Conservation (phyloP, 1,140 invertebrate species). For the Ylistrum balloti region DNA sequence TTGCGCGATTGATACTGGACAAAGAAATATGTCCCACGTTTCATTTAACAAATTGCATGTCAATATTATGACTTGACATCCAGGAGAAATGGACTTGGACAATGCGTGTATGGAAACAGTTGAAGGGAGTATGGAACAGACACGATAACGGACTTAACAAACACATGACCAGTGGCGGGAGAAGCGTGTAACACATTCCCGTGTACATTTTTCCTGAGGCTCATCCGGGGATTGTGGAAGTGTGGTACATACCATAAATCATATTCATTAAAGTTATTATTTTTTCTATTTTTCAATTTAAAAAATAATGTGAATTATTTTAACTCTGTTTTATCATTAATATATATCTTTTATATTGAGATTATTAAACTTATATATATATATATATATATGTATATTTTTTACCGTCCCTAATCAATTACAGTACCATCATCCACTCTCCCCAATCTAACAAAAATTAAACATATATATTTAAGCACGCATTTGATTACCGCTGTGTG, state of each 20-base stretch:
- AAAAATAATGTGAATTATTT: too few species aligned
- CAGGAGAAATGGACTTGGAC: constrained; percentile 12
- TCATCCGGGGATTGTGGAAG: neutral
- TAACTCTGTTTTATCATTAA: too few species aligned
- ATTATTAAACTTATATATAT: too few species aligned
- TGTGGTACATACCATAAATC: too few species aligned
- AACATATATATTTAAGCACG: constrained; percentile 42
- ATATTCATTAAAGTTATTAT: too few species aligned
- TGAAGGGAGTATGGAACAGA: neutral
- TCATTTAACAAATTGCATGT: constrained; percentile 34
- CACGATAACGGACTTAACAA: constrained; percentile 1
- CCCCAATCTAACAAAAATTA: neutral
- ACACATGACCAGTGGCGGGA: constrained; percentile 5
- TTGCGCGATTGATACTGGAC: neutral
- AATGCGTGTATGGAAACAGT: neutral
- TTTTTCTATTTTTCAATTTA: too few species aligned
- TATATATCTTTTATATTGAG: too few species aligned
- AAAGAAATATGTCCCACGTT: neutral
- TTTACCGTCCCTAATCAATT: neutral
- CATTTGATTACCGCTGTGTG: constrained; percentile 51
- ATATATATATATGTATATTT: too few species aligned
- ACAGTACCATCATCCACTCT: neutral
- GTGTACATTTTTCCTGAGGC: neutral
- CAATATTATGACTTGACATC: constrained; percentile 34
- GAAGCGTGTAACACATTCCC: neutral